Evolutionary conservation across 2,797 vertebrate species (phyloP).

Genomic region (Fringilla coelebs): DNA sequence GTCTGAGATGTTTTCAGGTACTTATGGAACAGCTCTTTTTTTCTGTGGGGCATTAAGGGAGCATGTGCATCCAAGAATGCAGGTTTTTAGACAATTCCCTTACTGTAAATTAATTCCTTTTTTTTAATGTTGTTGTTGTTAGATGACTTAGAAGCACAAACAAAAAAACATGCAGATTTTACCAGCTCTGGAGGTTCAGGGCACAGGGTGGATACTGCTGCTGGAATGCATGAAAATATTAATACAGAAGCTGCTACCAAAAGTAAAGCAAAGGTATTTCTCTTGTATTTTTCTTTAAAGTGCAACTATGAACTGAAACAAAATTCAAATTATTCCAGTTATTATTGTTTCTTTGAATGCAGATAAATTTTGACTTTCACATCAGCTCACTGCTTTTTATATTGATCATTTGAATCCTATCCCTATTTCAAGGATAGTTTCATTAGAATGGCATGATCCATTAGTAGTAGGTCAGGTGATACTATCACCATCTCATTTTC

Average conservation of each 20-base stretch:
- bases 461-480: background rate
- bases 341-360: background rate
- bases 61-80: background rate
- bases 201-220: background rate
- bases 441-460: background rate
- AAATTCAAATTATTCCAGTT: background rate
- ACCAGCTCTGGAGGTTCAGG: conserved; percentile 29
- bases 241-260: background rate
- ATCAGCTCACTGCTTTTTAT: background rate
- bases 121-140: background rate
- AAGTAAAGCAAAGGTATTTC: conserved; percentile 58
- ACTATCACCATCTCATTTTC: background rate
- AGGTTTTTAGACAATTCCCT: background rate
- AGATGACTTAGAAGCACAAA: conserved; percentile 44
- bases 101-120: background rate
- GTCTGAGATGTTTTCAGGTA: conserved; percentile 82
- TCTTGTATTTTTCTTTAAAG: background rate
- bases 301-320: background rate
- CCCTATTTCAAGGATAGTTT: background rate
- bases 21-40: background rate
- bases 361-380: background rate
- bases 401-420: background rate
- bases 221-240: background rate
- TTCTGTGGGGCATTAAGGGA: background rate
- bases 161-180: conserved; percentile 13